Base-by-base conservation (phyloP, 92 coral and sea anemone species). In the Scolanthus callimorphus region DNA sequence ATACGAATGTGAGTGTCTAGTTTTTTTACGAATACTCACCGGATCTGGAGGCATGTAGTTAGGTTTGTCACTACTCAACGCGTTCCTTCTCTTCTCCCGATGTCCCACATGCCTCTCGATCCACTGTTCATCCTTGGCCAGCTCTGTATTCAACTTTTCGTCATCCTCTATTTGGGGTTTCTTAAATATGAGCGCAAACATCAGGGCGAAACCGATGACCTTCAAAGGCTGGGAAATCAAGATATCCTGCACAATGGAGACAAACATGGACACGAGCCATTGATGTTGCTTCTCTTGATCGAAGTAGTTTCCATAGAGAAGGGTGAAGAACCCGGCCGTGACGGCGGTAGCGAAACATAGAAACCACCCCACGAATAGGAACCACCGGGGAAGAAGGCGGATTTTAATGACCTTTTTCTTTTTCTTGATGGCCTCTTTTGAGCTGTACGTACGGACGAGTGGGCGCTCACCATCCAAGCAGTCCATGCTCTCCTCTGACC, bases 341-440 rank as follows among this genome's bases (percentile, higher is more conserved):
- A 39, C 41, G 17, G 85, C 74, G 11, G 86, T 75, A 13, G 70
- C 25, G 17, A 88, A 29, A 66, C 91, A 81, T 54, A 88, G 28
- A 29, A 78, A 62, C 99, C 99, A 94, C 0, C 79, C 94, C 19
- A 88, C 72, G 57, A 62, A 84, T 37, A 88, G 87, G 57, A 92
- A 88, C 99, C 99, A 94, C 99, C 99, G 88, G 0, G 99, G 99
- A 2, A 94, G 68, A 27, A 88, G 45, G 58, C 67, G 70, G 55
- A 58, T 75, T 21, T 37, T 15, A 52, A 48, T 65, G 20, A 62
- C 50, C n/a, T 57, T 51, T 55, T 61, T 67, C 45, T 15, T 46
- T 15, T 25, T 81, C 39, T 56, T 74, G 58, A 34, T 44, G 46
- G 63, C 29, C 29, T 59, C 58, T 27, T 53, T 48, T 3, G 31